Conservation (phyloP, 2,888 invertebrate species). For the Tridacna gigas region DNA sequence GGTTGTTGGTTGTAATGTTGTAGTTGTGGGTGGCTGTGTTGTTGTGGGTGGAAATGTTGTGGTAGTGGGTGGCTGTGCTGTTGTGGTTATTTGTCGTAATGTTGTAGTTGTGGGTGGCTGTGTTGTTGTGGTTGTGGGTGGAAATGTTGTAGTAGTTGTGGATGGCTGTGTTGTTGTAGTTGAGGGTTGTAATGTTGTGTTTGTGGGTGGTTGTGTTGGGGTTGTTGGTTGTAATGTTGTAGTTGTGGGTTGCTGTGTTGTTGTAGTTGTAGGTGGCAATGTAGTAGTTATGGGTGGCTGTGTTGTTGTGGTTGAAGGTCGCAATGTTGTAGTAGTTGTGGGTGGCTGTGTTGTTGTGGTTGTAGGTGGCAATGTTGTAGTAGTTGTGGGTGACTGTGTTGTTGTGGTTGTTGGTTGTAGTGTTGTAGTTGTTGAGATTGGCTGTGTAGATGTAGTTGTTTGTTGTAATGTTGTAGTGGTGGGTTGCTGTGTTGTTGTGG, state of each 20-base stretch:
- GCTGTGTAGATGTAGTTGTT: background rate
- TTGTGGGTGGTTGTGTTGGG: background rate
- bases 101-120: background rate
- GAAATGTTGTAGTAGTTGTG: background rate
- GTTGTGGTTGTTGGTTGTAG: background rate
- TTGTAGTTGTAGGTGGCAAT: background rate
- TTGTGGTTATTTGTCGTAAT: background rate
- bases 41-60: background rate
- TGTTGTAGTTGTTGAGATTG: background rate
- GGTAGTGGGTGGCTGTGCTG: background rate
- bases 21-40: background rate
- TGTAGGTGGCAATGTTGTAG: background rate
- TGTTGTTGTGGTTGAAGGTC: slow-evolving; percentile 1
- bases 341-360: background rate
- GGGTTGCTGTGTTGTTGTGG: background rate
- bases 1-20: background rate
- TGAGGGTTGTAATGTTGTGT: background rate
- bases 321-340: background rate
- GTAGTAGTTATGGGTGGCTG: slow-evolving; percentile 1
- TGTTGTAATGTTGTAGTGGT: background rate
- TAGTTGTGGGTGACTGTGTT: background rate
- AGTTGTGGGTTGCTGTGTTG: too few species aligned
- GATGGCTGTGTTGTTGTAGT: background rate
- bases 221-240: background rate
- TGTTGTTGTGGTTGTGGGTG: background rate